phyloP scores from a whole-genome alignment of 2,113 vertebrate species.

The Orthonyx spaldingii region DNA sequence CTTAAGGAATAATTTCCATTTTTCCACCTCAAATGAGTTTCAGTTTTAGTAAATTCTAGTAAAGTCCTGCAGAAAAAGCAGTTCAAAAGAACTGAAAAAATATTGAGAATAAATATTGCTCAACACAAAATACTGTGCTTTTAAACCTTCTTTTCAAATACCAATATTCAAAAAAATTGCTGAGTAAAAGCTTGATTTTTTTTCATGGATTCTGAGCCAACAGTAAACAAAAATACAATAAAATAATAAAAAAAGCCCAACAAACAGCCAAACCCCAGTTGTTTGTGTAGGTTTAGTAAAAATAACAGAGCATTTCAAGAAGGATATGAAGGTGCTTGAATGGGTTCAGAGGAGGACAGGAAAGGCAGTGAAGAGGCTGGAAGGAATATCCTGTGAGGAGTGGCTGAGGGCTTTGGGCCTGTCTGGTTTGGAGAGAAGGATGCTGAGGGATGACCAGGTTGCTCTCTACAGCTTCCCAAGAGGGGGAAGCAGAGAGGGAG shows the following conservation, averaged over 20 bases:
- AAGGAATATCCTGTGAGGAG: background rate
- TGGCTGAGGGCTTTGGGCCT: background rate
- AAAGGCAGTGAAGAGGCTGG: background rate
- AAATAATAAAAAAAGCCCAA: background rate
- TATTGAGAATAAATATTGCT: background rate
- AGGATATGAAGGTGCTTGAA: background rate
- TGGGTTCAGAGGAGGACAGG: background rate
- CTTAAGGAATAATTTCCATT: background rate
- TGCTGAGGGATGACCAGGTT: background rate
- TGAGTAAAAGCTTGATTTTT: background rate
- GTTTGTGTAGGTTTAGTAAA: background rate
- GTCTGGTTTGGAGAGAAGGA: background rate
- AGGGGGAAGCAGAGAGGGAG: background rate
- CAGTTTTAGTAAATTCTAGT: background rate
- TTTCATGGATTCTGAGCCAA: background rate
- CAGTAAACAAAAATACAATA: background rate
- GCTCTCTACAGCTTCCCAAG: background rate
- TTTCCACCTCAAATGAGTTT: background rate
- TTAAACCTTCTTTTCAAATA: background rate
- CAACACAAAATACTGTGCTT: background rate
- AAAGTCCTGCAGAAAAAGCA: background rate
- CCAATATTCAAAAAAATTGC: background rate
- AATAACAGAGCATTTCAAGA: background rate
- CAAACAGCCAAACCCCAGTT: background rate
- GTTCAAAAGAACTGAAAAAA: background rate